phyloP scores from a whole-genome alignment of 1,140 invertebrate genomes.

The Drosophila parvula region DNA sequence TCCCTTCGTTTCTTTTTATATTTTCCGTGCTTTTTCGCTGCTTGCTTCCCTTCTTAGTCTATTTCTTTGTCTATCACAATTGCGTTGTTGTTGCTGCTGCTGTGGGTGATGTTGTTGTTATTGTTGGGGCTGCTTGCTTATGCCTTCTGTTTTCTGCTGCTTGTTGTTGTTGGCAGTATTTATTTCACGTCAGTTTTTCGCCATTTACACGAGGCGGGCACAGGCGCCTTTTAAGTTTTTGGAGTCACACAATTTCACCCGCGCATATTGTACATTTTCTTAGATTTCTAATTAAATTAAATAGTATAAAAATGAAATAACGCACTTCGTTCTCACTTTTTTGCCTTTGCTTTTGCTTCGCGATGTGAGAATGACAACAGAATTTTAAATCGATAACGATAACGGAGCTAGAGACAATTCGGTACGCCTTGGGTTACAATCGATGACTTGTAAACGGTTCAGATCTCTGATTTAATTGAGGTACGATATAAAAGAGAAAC shows the following conservation, averaged over 20 bases:
- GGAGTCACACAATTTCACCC: slow-evolving; percentile 61
- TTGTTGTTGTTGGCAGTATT: slow-evolving; percentile 73
- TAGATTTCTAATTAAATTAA: slow-evolving; percentile 75
- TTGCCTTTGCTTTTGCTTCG: slow-evolving; percentile 56
- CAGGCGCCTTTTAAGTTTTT: slow-evolving; percentile 44
- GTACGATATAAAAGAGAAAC: too few species aligned
- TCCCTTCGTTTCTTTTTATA: slow-evolving; percentile 38
- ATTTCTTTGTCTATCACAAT: slow-evolving; percentile 83
- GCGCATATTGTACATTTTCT: slow-evolving; percentile 71
- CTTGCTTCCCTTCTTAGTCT: slow-evolving; percentile 68
- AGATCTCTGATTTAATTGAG: too few species aligned
- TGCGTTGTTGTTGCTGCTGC: slow-evolving; percentile 78
- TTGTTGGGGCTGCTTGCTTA: slow-evolving; percentile 52
- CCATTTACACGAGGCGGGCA: slow-evolving; percentile 61
- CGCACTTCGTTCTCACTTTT: slow-evolving; percentile 70
- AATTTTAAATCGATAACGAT: slow-evolving; percentile 46
- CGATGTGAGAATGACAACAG: slow-evolving; percentile 64
- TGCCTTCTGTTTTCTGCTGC: slow-evolving; percentile 48
- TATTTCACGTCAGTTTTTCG: slow-evolving; percentile 65
- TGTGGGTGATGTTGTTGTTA: slow-evolving; percentile 55
- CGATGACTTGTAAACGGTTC: background rate
- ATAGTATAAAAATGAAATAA: slow-evolving; percentile 80
- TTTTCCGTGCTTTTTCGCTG: slow-evolving; percentile 49
- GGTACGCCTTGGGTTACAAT: background rate
- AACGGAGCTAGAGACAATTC: background rate